Base-by-base conservation (phyloP, 2,888 invertebrate genomes). In the Philereme vetulata region DNA sequence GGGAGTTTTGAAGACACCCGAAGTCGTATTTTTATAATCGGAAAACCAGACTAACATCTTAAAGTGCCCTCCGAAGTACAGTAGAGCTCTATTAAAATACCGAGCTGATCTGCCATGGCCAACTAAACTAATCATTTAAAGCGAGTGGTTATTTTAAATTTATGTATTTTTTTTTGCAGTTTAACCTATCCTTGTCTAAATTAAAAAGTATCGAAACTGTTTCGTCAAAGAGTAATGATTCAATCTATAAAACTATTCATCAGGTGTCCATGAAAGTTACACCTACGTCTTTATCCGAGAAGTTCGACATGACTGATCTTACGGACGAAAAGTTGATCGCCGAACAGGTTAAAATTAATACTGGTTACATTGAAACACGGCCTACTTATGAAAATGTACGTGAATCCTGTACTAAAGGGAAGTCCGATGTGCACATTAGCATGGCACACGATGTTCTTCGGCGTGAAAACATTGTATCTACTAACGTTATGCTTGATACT, bases 151-250 rank as follows among this genome's bases (percentile, higher is more conserved):
- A 21, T 2, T 21, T 21, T 2, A 21, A 21, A 21, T 1, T n/a
- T 21, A 21, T 21, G n/a, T 21, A 21, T 2, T 44, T 44, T 45
- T 0, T 36, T 52, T 56, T 56, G 33, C 61, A 62, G 62, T 51
- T 55, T 8, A 62, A 38, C 32, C 10, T 51, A 44, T 42, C 52
- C 4, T 44, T 9, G 10, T 5, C 9, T n/a, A 62, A 54, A 48
- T 7, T 36, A 5, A 36, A 58, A 53, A 49, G 8, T 45, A 33
- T 42, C n/a, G 38, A 54, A 53, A 50, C 40, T 34, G 35, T 54
- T 60, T 10, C 51, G 32, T 33, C 54, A 47, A 47, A 21, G 21
- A 40, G 4, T 10, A 40, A 50, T 32, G 40, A 54, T 5, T 5
- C 54, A 50, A 51, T 9, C 2, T 34, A 7, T 34, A 11, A 9